These are phyloP conservation scores for Epizoanthus stellaris DNA, from an alignment of 92 coral and sea anemone genomes.

Conservation along the genomic window DNA sequence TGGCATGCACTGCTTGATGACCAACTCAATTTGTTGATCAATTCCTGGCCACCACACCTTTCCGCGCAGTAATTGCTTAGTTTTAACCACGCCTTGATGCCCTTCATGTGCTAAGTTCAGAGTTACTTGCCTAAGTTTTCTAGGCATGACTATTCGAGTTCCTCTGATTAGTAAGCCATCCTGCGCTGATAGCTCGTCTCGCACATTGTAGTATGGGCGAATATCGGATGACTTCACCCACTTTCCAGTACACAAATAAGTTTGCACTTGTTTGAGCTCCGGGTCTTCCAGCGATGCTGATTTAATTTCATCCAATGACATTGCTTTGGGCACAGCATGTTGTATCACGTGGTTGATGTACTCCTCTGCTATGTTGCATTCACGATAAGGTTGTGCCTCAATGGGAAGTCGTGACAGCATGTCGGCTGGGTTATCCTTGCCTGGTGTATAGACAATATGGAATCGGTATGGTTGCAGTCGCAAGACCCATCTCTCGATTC, in stretches of 20 bases:
- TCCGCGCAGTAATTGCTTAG: constrained; percentile 2
- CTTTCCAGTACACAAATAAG: not conserved
- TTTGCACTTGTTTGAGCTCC: not conserved
- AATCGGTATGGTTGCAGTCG: not conserved
- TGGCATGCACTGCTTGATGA: not conserved
- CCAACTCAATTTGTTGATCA: not conserved
- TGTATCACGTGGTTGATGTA: constrained; percentile 4
- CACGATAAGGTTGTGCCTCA: not conserved
- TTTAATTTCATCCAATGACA: constrained; percentile 8
- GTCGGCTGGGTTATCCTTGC: not conserved
- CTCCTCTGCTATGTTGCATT: not conserved
- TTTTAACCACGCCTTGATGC: not conserved
- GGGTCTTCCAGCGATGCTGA: not conserved
- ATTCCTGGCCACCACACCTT: constrained; percentile 23
- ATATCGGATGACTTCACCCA: not conserved
- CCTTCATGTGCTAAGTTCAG: not conserved
- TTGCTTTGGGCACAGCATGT: constrained; percentile 12
- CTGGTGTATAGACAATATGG: not conserved
- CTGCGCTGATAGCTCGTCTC: not conserved
- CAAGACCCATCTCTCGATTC: not conserved
- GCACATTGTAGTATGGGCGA: not conserved
- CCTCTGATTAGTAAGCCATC: not conserved
- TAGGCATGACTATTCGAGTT: not conserved
- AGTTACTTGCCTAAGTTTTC: not conserved
- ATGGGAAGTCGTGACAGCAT: not conserved